Evolutionary conservation across 2,113 vertebrate genomes (phyloP).

Genomic region (Nematolebias whitei): DNA sequence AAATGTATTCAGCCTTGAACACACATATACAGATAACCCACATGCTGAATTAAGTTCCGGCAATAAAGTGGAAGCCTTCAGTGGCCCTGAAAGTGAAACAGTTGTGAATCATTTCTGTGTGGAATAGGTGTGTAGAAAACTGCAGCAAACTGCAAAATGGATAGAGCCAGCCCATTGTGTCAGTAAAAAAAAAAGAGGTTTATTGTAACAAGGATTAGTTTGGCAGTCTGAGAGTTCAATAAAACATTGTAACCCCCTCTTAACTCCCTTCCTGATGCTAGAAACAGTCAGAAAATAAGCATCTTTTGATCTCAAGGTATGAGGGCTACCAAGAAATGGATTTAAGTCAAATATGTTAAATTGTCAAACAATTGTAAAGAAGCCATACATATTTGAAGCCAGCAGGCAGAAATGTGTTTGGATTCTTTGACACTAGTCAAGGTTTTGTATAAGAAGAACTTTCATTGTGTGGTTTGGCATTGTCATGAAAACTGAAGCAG

Average conservation of each 20-base stretch:
- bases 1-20: slow-evolving; percentile 8
- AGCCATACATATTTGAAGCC: slow-evolving; percentile 1
- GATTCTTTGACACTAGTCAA: background rate
- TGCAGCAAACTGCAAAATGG: slow-evolving; percentile 17
- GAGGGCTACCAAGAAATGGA: background rate
- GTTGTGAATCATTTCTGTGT: slow-evolving; percentile 12
- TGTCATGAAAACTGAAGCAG: background rate
- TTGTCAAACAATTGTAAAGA: background rate
- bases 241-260: background rate
- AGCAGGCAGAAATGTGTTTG: background rate
- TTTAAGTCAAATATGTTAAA: slow-evolving; percentile 8
- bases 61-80: slow-evolving; percentile 8
- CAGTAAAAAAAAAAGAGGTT: slow-evolving; percentile 32
- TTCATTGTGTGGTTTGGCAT: slow-evolving; percentile 15
- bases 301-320: background rate
- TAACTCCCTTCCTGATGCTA: background rate
- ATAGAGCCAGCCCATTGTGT: slow-evolving; percentile 2
- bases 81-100: background rate
- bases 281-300: slow-evolving; percentile 3
- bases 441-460: background rate
- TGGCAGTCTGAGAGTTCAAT: slow-evolving; percentile 21
- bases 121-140: background rate
- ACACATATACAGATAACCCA: slow-evolving; percentile 15
- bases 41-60: slow-evolving; percentile 27
- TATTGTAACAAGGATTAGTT: slow-evolving; percentile 25